Conservation (phyloP, 2,888 invertebrate species). For the Tetragonisca angustula region DNA sequence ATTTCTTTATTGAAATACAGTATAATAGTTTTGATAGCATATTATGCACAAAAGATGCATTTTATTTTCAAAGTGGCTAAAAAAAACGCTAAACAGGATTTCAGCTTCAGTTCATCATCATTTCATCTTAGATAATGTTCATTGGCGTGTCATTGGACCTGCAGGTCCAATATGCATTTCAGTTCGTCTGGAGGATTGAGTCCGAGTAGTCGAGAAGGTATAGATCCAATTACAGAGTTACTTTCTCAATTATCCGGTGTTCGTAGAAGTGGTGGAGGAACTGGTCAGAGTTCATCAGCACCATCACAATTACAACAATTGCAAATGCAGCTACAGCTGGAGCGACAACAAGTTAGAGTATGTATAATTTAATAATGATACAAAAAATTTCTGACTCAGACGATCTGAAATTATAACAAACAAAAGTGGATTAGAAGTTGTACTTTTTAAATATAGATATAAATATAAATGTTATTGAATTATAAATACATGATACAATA, state of each 20-base stretch:
- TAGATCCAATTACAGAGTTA: constrained; percentile 98
- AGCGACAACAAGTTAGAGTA: constrained; percentile 93
- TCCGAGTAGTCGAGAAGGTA: constrained; percentile 95
- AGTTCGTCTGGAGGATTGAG: constrained; percentile 94
- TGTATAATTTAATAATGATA: constrained; percentile 51
- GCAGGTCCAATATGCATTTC: constrained; percentile 95
- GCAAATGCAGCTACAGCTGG: constrained; percentile 97
- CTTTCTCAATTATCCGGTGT: constrained; percentile 98
- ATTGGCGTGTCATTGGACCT: constrained; percentile 72
- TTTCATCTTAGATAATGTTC: constrained; percentile 71
- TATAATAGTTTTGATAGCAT: neutral
- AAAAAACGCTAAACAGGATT: constrained; percentile 26
- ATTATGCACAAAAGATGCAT: constrained; percentile 6
- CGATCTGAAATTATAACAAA: neutral
- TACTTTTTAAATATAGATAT: neutral
- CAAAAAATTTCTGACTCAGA: neutral
- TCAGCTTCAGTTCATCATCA: constrained; percentile 51
- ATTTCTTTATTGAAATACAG: constrained; percentile 14
- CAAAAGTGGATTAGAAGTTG: neutral
- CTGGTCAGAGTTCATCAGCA: constrained; percentile 86
- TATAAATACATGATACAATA: neutral
- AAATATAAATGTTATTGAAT: neutral
- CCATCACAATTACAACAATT: constrained; percentile 95
- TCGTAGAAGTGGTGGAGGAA: constrained; percentile 88
- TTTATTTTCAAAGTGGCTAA: constrained; percentile 7